These are phyloP conservation scores for Mimumesa dahlbomi DNA, from an alignment of 2,888 invertebrate species.

Conservation along the genomic window DNA sequence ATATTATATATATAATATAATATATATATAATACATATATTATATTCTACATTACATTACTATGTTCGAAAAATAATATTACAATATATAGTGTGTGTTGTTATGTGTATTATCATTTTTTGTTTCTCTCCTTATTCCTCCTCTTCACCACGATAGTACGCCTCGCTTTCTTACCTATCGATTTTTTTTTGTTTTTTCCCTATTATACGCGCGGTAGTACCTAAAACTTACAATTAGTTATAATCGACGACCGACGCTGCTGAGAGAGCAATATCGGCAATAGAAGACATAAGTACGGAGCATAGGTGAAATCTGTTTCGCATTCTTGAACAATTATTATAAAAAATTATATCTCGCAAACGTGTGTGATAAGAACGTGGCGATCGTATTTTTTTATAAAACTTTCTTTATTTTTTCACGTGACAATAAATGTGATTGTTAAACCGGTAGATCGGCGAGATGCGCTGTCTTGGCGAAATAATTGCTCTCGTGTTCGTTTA, in stretches of 20 bases:
- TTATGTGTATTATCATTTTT: conserved; percentile 68
- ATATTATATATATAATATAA: conserved; percentile 70
- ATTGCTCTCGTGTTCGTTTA: not conserved
- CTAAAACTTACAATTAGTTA: conserved; percentile 64
- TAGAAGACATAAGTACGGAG: not conserved
- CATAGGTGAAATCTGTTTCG: conserved; percentile 3
- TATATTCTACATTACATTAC: conserved; percentile 78
- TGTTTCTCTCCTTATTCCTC: conserved; percentile 55
- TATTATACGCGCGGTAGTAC: conserved; percentile 61
- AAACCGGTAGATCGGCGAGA: not conserved
- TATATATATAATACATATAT: conserved; percentile 67
- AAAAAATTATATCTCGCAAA: conserved; percentile 37
- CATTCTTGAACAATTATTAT: conserved; percentile 20
- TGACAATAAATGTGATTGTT: conserved; percentile 7
- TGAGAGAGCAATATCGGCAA: conserved; percentile 37
- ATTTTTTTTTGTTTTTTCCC: conserved; percentile 40
- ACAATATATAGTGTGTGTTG: conserved; percentile 77
- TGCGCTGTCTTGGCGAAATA: not conserved
- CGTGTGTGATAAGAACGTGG: conserved; percentile 13
- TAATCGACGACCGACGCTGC: conserved; percentile 57
- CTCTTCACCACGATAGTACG: conserved; percentile 44
- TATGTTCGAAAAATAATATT: conserved; percentile 80
- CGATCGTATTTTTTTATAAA: conserved; percentile 15
- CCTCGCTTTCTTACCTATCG: conserved; percentile 32
- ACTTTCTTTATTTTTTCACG: conserved; percentile 10